Base-by-base conservation (phyloP, 1,140 invertebrate genomes). In the Lordiphosa stackelbergi region DNA sequence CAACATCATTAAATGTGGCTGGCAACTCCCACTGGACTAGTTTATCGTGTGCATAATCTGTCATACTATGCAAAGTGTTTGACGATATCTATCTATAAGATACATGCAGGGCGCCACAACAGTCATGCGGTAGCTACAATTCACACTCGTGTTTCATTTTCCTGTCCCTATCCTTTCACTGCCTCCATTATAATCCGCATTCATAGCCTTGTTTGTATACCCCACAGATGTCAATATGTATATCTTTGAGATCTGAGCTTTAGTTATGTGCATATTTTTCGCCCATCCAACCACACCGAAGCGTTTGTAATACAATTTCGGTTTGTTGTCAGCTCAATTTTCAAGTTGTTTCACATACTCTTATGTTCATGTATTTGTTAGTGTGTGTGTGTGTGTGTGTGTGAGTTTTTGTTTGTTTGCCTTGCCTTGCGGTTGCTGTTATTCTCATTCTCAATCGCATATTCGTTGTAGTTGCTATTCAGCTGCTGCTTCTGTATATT, bases 321-420 rank as follows among this genome's bases (percentile, higher is more conserved):
- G 72, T 73, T 83, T 77, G 69, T 73, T 83, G 72, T 83, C 77
- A 78, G 78, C 65, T 83, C 77, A 72, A 83, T 83, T 83, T 83
- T 83, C 77, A 83, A 83, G 77, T 83, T 83, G 73, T 63, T 78
- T 60, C 58, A 53, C 47, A 59, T 55, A 7, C 19, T 19, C 19
- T 2, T 19, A 19, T 19, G 19, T 2, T 19, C 3, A 19, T 19
- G 19, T 19, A 3, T 19, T 2, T 13, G 10, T 10, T 8, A 24
- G 22, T 45, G 16, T 38, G 37, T 12, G 22, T 66, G 38, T 62
- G 43, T 65, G 5, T 52, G 31, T 42, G 31, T 45, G 10, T 16
- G n/a, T n/a, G n/a, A 13, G 12, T 49, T 59, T 40, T 68, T 73
- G 61, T 69, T 68, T 71, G 56, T 74, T 74, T 74, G 65, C 19